Base-by-base conservation (phyloP, 2,888 invertebrate species). In the Apamea anceps region DNA sequence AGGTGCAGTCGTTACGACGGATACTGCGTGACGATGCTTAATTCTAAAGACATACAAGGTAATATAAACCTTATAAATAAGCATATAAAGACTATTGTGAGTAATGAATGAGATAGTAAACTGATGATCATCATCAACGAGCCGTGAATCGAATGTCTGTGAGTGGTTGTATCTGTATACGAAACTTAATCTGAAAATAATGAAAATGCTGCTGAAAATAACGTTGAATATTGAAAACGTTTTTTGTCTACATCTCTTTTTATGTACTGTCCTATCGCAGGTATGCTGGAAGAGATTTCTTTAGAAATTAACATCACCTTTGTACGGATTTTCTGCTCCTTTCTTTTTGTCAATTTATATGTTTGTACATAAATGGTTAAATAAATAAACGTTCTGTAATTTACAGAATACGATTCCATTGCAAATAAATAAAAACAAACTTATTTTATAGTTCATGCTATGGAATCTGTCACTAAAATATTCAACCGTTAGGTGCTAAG, bases 1-100 rank as follows among this genome's bases (percentile, higher is more conserved):
- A 89, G 87, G 87, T 87, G 87, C 85, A 87, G 87, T 75, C 68
- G 67, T 85, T 85, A 88, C 77, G 85, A 79, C 72, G 70, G 74
- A 66, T 78, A 82, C 77, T 81, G 81, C 79, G 80, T 81, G 87
- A 85, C 75, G 74, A 77, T 57, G 75, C 72, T 66, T 63, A 45
- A 66, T 75, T 80, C 54, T 60, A 37, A 72, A 67, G 18, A 37
- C 7, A 37, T 32, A 57, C 87, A 84, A 77, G 28, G 51, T 54
- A 85, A 66, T 75, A n/a, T 75, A 15, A 51, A 63, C 81, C 75
- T 77, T 85, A 85, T 21, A 8, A 15, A 21, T 12, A 37, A 42
- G 25, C 12, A 0, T 0, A 45, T 75, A 80, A 65, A 75, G 65
- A 66, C n/a, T 68, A 75, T 63, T 76, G 62, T 37, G n/a, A 13